Evolutionary conservation across 1,140 invertebrate genomes (phyloP), one percentile per base, ranked within the genome.

Genomic region (Myzus persicae): DNA sequence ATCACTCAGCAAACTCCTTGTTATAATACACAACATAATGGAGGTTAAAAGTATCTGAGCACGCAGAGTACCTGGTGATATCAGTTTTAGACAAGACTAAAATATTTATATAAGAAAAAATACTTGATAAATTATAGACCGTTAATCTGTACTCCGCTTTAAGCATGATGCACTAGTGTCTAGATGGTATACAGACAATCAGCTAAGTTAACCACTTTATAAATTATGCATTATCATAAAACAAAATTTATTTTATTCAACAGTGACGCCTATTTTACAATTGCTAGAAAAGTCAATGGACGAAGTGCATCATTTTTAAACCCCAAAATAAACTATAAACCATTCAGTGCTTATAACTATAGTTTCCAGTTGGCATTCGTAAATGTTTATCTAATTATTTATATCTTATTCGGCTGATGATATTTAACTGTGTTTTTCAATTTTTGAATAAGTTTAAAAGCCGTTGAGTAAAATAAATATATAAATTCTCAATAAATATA

Each of bases 1-100:
- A 93, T 85, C 46, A 42, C 48, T 93, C 24, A 82, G 44, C 42
- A 93, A 48, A 93, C 22, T 93, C n/a, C 67, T 82, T 92, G 42
- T 92, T 92, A 81, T 46, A 76, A 82, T 82, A 93, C 46, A 92
- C n/a, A 84, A 82, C 4, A n/a, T 46, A 46, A 59, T 59, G 51
- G 51, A 59, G 36, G 87, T 88, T 48, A 88, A 51, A 87, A 1
- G 1, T 44, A 88, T 88, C 24, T 88, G 4, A 38, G 38, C 24
- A 51, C 20, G 54, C 87, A 26, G 22, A 76, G 54, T 67, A 91
- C 31, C 85, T 87, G 42, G 85, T 91, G 54, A 76, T 91, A 91
- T 76, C 54, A 82, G 67, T 81, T 36, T 46, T 67, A 31, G 26
- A 36, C 24, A 59, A 31, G 31, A 40, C 9, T 90, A 59, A 59